Evolutionary conservation across 53 echinoderm and acorn worm genomes (phyloP), one percentile per base, ranked within the genome.

Genomic region (Luidia sarsii): DNA sequence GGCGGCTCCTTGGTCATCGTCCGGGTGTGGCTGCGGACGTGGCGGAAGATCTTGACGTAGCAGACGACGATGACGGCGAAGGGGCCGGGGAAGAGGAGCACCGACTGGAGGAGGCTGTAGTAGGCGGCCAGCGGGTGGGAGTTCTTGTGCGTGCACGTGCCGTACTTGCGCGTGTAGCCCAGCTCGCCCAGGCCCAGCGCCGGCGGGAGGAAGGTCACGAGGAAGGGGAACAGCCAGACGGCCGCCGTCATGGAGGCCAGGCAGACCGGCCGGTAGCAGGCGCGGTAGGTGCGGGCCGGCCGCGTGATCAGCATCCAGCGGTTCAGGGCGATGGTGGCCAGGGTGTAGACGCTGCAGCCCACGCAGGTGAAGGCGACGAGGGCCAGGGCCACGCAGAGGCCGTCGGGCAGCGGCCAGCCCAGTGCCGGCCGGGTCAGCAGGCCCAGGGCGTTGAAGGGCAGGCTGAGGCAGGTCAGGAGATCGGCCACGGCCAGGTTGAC

Each of bases 241-340:
- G 87, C 55, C 10, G 65, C 33, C 1, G 91, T 64, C 87, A 95
- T 91, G 22, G 52, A 57, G 4, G 84, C 71, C 16, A 95, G 39
- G 56, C 84, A 89, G 31, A 55, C 33, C 18, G 43, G 52, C 7
- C 60, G 81, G 81, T 86, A 89, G 33, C 89, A 89, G 23, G 81
- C 38, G 18, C 79, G 50, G 59, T 87, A 86, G 5, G 68, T 61
- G 20, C 69, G 50, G 16, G 81, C 50, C 18, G 68, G 79, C 5
- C 84, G 92, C 2, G 95, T 95, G 24, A 95, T 90, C 23, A 95
- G 67, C 31, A 89, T 71, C 92, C 89, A 92, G 3, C 95, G 83
- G 55, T 89, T 95, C 27, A 95, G 77, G 16, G 95, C 89, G 11
- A 95, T 92, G 19, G 82, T 84, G 1, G 95, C 92, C 16, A 95